Evolutionary conservation across 2,113 vertebrate genomes (phyloP).

Genomic region (Etheostoma cragini): DNA sequence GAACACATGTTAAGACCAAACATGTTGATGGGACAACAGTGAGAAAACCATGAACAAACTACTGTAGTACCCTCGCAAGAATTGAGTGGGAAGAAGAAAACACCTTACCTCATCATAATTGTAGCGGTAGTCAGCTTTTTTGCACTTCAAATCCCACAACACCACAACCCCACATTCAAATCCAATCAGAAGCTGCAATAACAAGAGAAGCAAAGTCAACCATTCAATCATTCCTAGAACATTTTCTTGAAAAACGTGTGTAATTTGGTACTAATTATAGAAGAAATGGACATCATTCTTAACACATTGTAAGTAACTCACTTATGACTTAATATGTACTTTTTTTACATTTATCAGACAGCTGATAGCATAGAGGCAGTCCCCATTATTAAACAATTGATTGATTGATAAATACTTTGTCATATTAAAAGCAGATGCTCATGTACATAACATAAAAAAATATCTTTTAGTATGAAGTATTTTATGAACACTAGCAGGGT

Average conservation of each 20-base stretch:
- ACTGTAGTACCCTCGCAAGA: neutral
- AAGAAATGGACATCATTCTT: neutral
- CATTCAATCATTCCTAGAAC: neutral
- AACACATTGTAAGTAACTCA: neutral
- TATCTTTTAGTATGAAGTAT: neutral
- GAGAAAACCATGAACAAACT: conserved; percentile 1
- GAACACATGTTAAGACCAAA: conserved; percentile 9
- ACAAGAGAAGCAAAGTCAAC: conserved; percentile 27
- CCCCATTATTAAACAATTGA: neutral
- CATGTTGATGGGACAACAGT: conserved; percentile 2
- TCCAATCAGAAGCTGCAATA: conserved; percentile 94
- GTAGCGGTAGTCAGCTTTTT: conserved; percentile 98
- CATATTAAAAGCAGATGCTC: neutral
- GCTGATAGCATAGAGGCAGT: neutral
- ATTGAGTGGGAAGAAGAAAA: neutral
- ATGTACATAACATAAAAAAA: neutral
- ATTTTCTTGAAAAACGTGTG: neutral
- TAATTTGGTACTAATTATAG: neutral
- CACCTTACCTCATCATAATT: conserved; percentile 94
- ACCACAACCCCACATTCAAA: conserved; percentile 96
- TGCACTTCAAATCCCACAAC: conserved; percentile 97
- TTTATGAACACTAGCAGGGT: neutral
- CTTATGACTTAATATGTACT: too few species aligned
- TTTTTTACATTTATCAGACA: too few species aligned
- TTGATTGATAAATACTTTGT: neutral